Evolutionary conservation across 2,113 vertebrate genomes (phyloP).

Genomic region (Neotragus pygmaeus): DNA sequence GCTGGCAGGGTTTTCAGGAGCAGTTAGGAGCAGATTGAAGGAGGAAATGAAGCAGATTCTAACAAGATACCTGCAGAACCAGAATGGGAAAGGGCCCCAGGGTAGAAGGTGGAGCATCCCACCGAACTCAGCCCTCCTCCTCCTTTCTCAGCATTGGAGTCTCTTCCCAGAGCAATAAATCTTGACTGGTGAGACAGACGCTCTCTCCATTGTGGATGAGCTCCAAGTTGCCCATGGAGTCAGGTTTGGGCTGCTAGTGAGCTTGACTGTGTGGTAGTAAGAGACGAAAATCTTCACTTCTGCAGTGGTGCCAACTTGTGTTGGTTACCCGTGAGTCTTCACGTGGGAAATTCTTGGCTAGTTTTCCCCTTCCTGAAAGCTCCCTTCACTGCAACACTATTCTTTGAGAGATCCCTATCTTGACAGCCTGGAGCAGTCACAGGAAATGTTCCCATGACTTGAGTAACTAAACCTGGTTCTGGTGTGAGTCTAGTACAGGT

Average conservation of each 20-base stretch:
- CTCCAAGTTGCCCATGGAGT: background rate
- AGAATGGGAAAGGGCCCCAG: background rate
- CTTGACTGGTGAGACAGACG: background rate
- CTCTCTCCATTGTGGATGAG: background rate
- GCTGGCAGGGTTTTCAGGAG: background rate
- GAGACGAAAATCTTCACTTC: background rate
- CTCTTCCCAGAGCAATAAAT: background rate
- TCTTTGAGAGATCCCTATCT: background rate
- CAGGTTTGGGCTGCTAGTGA: background rate
- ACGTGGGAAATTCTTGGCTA: slow-evolving; percentile 6
- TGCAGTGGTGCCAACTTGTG: background rate
- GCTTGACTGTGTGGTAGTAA: background rate
- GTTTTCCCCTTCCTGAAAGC: slow-evolving; percentile 1
- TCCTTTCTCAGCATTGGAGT: background rate
- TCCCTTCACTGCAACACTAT: background rate
- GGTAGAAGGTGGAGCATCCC: background rate
- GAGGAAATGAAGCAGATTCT: background rate
- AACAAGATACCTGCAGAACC: background rate
- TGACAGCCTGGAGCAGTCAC: background rate
- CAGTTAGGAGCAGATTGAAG: background rate
- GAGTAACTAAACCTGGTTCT: background rate
- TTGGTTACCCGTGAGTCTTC: background rate
- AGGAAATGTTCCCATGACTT: background rate
- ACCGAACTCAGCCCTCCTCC: background rate
- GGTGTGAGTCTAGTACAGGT: background rate